Evolutionary conservation across 1,140 invertebrate species (phyloP).

Genomic region (Prorops nasuta): DNA sequence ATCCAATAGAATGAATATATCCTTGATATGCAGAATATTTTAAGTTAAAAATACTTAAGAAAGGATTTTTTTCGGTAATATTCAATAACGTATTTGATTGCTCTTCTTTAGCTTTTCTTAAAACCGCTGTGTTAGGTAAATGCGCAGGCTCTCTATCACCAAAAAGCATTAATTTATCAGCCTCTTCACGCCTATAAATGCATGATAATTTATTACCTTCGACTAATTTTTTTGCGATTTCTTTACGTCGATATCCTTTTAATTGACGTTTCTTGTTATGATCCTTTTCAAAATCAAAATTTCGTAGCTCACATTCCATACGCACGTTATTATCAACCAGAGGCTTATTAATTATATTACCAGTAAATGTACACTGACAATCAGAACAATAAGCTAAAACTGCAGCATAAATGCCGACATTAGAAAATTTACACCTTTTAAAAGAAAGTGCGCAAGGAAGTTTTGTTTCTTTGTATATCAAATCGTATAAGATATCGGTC

Average conservation of each 20-base stretch:
- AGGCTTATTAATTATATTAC: background rate
- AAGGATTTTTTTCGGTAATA: background rate
- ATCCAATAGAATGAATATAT: background rate
- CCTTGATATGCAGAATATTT: background rate
- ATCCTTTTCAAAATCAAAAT: background rate
- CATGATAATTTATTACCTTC: background rate
- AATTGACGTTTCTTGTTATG: background rate
- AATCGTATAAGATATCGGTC: background rate
- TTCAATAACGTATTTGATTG: background rate
- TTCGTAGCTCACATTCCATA: background rate
- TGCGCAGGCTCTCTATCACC: constrained; percentile 6
- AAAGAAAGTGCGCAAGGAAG: background rate
- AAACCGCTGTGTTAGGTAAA: background rate
- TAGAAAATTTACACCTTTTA: background rate
- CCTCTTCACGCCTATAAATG: constrained; percentile 2
- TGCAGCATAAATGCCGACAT: background rate
- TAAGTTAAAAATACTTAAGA: background rate
- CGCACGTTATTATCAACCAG: background rate
- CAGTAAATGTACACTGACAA: background rate
- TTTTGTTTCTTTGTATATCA: background rate
- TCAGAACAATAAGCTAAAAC: background rate
- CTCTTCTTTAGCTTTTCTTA: constrained; percentile 10
- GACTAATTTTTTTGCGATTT: background rate
- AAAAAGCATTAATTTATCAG: constrained; percentile 7
- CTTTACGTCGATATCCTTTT: background rate